Base-by-base conservation (phyloP, 1,140 invertebrate species). In the Penaeus vannamei region DNA sequence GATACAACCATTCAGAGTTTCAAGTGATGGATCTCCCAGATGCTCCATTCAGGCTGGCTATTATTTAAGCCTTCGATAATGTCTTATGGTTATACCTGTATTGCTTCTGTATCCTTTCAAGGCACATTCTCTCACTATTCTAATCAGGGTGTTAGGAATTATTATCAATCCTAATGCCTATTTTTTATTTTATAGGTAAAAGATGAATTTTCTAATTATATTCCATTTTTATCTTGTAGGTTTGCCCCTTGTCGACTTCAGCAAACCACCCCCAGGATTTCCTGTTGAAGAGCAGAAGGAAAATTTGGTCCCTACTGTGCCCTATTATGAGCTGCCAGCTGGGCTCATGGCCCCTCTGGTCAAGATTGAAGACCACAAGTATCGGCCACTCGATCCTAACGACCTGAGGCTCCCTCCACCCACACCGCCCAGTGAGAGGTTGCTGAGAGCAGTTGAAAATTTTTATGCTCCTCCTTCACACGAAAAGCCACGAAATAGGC, bases 241-340 rank as follows among this genome's bases (percentile, higher is more conserved):
- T 77, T 53, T 90, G 76, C 94, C 92, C 90, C 92, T 97, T 92
- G 96, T 96, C 59, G 97, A 97, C 93, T 95, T 97, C 91, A 96
- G 96, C 61, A 96, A 96, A 92, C 97, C 97, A 12, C 97, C 97
- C 0, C 97, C 96, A 32, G 96, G 96, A 32, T 97, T 97, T 93
- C 46, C 93, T 77, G 77, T 89, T 61, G 85, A 88, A 81, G 81
- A 88, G 53, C 88, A 91, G 46, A 91, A 91, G 81, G 96, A 97
- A 91, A 92, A 93, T 46, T 93, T 97, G 82, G 95, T 98, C 93
- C 98, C 98, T 22, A 96, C 96, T 84, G 96, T 98, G 90, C 98
- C 98, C 80, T 99, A 99, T 93, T 99, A 97, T 93, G 98, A 99
- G 92, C 94, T 99, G 84, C 98, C 98, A 23, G 98, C 98, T 90